A percentile compares a stretch with the other conserved stretches of the same genome.
Evolutionary conservation across 2,113 vertebrate species (phyloP).

Genomic region (Etheostoma cragini): DNA sequence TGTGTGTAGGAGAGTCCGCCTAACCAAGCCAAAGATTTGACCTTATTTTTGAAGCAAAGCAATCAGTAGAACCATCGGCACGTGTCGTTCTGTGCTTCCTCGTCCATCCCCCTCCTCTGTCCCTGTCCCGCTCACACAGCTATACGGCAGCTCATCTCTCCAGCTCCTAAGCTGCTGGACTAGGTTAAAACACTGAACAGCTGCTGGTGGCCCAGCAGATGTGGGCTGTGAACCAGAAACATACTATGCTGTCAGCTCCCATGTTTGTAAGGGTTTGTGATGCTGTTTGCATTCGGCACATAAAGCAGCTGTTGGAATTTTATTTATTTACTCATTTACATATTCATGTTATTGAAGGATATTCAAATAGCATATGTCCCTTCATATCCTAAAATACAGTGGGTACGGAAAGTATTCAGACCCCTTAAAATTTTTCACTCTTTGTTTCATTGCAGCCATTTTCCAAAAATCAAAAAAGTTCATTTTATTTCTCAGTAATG

Average conservation of each 20-base stretch:
- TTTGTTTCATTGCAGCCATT: no score
- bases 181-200: slow-evolving; percentile 65
- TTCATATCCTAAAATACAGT: neutral
- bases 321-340: slow-evolving; percentile 5
- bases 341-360: neutral
- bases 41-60: slow-evolving; percentile 72
- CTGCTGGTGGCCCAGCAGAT: slow-evolving; percentile 70
- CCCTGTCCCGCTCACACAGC: slow-evolving; percentile 31
- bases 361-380: neutral
- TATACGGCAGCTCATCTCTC: slow-evolving; percentile 61
- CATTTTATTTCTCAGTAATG: no score
- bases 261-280: slow-evolving; percentile 15
- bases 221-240: slow-evolving; percentile 59
- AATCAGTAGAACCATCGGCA: slow-evolving; percentile 68
- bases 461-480: no score
- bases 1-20: slow-evolving; percentile 27
- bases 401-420: no score
- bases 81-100: slow-evolving; percentile 57
- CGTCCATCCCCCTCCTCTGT: slow-evolving; percentile 39
- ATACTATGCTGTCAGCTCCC: slow-evolving; percentile 24
- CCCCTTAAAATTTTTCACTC: no score
- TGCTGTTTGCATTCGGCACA: neutral
- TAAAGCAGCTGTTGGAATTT: neutral
- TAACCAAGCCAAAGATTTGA: slow-evolving; percentile 71
- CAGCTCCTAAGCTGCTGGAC: slow-evolving; percentile 65